Evolutionary conservation across 2,888 invertebrate genomes (phyloP).

Genomic region (Lithosia quadra): DNA sequence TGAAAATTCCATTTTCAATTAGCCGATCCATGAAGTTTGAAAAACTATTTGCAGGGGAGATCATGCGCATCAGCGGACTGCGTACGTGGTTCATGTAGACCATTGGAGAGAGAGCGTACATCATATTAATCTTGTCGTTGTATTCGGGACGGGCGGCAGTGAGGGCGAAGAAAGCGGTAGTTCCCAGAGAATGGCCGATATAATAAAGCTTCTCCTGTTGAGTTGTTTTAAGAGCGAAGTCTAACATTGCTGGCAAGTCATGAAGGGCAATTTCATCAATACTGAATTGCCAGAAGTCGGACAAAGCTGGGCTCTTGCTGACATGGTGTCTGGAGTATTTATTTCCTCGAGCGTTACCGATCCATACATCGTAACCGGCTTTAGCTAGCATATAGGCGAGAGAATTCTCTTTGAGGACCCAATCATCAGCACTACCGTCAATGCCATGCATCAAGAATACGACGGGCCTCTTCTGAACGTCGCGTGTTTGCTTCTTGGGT

Average conservation of each 20-base stretch:
- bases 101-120: conserved; percentile 80
- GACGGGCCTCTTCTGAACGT: conserved; percentile 67
- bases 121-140: conserved; percentile 74
- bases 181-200: conserved; percentile 75
- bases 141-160: conserved; percentile 70
- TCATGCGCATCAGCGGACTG: conserved; percentile 78
- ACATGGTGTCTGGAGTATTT: conserved; percentile 74
- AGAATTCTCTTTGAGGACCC: conserved; percentile 88
- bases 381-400: conserved; percentile 76
- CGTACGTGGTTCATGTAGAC: conserved; percentile 77
- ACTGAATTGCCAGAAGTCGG: conserved; percentile 81
- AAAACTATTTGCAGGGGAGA: conserved; percentile 70
- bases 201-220: conserved; percentile 72
- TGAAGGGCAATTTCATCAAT: conserved; percentile 78
- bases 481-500: conserved; percentile 59
- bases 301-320: conserved; percentile 70
- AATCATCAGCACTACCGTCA: conserved; percentile 89
- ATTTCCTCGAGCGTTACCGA: conserved; percentile 79
- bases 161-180: conserved; percentile 75
- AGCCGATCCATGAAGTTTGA: conserved; percentile 58
- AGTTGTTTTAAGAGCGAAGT: conserved; percentile 69
- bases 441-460: conserved; percentile 89
- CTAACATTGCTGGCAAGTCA: conserved; percentile 81
- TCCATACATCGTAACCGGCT: conserved; percentile 81
- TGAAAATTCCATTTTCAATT: conserved; percentile 71